These are phyloP conservation scores for Selene dorsalis DNA, from an alignment of 2,797 vertebrate species.

Conservation along the genomic window DNA sequence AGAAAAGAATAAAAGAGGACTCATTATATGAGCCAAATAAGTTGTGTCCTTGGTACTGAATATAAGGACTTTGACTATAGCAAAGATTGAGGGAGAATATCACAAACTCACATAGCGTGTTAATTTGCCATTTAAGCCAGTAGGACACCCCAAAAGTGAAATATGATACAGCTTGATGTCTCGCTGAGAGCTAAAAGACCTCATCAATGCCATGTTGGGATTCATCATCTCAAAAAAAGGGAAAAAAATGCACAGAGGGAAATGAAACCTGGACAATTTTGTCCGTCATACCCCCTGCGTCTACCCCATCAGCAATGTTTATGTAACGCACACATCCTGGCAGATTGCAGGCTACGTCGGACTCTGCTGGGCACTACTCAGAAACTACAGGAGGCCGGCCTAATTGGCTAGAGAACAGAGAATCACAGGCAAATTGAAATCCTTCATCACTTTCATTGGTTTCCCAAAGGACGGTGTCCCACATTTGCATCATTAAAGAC, in stretches of 20 bases:
- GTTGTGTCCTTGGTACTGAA: neutral
- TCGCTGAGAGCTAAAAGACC: slow-evolving; percentile 32
- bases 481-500: slow-evolving; percentile 70
- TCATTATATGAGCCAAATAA: no score
- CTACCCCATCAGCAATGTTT: slow-evolving; percentile 58
- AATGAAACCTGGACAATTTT: slow-evolving; percentile 30
- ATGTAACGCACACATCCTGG: slow-evolving; percentile 50
- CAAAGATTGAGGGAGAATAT: neutral
- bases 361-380: slow-evolving; percentile 58
- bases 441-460: slow-evolving; percentile 60
- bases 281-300: slow-evolving; percentile 22
- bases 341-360: slow-evolving; percentile 54
- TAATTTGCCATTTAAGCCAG: neutral
- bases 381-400: slow-evolving; percentile 59
- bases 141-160: slow-evolving; percentile 6
- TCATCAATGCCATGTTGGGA: slow-evolving; percentile 27
- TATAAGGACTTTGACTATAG: neutral
- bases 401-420: slow-evolving; percentile 77
- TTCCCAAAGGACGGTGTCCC: slow-evolving; percentile 62
- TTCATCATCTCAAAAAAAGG: slow-evolving; percentile 29
- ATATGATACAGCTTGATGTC: slow-evolving; percentile 19
- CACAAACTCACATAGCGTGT: neutral
- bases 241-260: neutral
- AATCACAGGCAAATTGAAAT: slow-evolving; percentile 69
- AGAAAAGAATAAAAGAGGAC: neutral